phyloP scores from a whole-genome alignment of 2,113 vertebrate species.

The Microcebus lehilahytsara region DNA sequence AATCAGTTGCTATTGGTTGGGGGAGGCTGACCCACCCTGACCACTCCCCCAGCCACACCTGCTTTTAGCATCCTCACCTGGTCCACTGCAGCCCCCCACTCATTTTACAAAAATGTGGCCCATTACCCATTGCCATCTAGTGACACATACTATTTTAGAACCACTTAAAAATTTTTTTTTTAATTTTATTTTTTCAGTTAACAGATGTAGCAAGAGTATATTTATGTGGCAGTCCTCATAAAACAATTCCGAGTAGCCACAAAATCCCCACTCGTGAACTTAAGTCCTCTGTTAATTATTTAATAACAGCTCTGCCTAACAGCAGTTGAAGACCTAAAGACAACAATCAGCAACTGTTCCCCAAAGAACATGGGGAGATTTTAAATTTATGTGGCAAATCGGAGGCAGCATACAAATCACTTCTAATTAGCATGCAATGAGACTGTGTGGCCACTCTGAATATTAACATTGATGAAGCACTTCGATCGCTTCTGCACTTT shows the following conservation, averaged over 20 bases:
- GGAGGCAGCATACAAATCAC: conserved; percentile 44
- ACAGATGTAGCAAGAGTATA: neutral
- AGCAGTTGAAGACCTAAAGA: conserved; percentile 50
- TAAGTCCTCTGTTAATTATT: conserved; percentile 64
- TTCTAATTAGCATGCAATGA: conserved; percentile 31
- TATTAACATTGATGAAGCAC: neutral
- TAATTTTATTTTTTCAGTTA: neutral
- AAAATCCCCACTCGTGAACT: neutral
- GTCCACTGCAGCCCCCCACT: neutral
- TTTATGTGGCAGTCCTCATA: neutral
- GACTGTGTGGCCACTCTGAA: neutral
- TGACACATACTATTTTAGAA: neutral
- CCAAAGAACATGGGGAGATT: conserved; percentile 48
- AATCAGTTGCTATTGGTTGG: neutral
- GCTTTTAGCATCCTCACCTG: neutral
- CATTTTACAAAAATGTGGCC: neutral
- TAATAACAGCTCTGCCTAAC: conserved; percentile 57
- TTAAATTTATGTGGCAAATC: conserved; percentile 31
- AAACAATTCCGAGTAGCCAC: neutral
- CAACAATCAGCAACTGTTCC: conserved; percentile 20
- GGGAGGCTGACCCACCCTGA: neutral
- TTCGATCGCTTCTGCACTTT: neutral
- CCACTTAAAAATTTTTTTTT: neutral
- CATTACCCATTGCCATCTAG: neutral
- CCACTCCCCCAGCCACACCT: neutral